These are phyloP conservation scores for Melinaea menophilus DNA, from an alignment of 2,888 invertebrate genomes.

Conservation along the genomic window DNA sequence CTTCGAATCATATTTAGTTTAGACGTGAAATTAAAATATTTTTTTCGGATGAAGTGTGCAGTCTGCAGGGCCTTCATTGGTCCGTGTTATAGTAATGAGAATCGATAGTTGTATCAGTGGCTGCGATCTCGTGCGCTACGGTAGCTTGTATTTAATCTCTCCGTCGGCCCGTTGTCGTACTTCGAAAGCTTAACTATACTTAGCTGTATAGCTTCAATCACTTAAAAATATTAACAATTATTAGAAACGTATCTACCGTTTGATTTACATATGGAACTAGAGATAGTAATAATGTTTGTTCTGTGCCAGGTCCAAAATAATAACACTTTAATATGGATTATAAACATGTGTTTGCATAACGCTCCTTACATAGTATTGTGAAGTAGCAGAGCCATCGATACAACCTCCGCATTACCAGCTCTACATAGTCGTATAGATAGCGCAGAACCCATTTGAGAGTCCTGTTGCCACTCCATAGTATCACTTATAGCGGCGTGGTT, in stretches of 20 bases:
- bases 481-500: conserved; percentile 22
- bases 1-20: too few relatives aligned
- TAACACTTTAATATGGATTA: too few relatives aligned
- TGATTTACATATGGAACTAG: background rate
- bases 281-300: too few relatives aligned
- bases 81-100: conserved; percentile 29
- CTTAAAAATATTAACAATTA: background rate
- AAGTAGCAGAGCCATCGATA: background rate
- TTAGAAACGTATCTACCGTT: conserved; percentile 5
- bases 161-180: conserved; percentile 5
- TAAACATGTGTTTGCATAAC: background rate
- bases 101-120: conserved; percentile 34
- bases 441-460: conserved; percentile 14
- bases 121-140: conserved; percentile 31
- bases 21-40: background rate
- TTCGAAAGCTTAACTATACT: conserved; percentile 7
- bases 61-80: background rate
- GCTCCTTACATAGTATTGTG: background rate
- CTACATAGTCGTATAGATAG: conserved; percentile 27
- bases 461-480: conserved; percentile 14
- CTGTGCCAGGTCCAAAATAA: too few relatives aligned
- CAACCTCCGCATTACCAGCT: conserved; percentile 17
- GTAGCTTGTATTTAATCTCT: conserved; percentile 28
- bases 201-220: too few relatives aligned
- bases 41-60: background rate